Base-by-base conservation (phyloP, 2,888 invertebrate genomes). In the Lordiphosa fenestrarum region DNA sequence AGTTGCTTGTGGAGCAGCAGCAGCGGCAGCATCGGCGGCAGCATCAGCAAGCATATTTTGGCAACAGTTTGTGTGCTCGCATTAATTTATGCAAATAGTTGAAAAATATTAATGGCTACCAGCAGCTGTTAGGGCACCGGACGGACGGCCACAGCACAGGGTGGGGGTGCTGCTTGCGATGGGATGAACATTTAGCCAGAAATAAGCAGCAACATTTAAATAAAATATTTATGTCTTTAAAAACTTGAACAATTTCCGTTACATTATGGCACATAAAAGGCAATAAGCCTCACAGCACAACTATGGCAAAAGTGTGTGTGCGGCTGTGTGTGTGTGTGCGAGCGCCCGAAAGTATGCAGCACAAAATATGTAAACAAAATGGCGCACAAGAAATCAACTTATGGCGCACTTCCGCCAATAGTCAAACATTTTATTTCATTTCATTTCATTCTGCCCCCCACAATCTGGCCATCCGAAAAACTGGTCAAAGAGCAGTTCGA, bases 41-140 rank as follows among this genome's bases (percentile, higher is more conserved):
- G 12, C 23, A 47, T 54, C 35, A 33, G 12, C 19, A 30, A 64
- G 62, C 66, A 72, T 71, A 76, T 71, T 73, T 82, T 67, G 71
- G 72, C 69, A 80, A 73, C 73, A 78, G 73, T 80, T 80, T 82
- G 74, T 68, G 76, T 66, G 65, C 73, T 25, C 50, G 63, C 80
- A 80, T 82, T 80, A 80, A 80, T 83, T 82, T 80, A 82, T 82
- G 80, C 69, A 78, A 78, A 82, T 80, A 80, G 83, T 80, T 80
- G 71, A 74, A 74, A 80, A 82, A 80, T 80, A 80, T 82, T 78
- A 81, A 82, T 80, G 80, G 76, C 70, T 46, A 36, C 39, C 69
- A 69, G 64, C 73, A 78, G 76, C 66, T 73, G 73, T 37, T 39
- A 38, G 50, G 55, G 58, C 19, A 49, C 10, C 10, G 13, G 3